Evolutionary conservation across 2,113 vertebrate species (phyloP).

Genomic region (Cyphotilapia sp.): DNA sequence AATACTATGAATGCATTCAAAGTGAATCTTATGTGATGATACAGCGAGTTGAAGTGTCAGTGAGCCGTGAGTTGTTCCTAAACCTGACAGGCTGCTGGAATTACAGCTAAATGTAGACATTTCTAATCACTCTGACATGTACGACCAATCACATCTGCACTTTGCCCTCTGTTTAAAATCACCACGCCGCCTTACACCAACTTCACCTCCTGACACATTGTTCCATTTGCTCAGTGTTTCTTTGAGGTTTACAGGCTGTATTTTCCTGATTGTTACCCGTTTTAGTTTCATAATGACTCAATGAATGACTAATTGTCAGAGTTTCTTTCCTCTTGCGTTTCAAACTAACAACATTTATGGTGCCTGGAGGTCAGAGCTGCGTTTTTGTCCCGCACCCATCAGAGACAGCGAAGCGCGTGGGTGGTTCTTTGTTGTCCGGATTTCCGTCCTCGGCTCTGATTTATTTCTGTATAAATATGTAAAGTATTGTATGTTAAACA

Average conservation of each 20-base stretch:
- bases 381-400: neutral
- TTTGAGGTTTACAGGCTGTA: neutral
- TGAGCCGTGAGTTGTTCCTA: neutral
- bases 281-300: neutral
- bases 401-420: neutral
- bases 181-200: neutral
- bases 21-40: neutral
- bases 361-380: neutral
- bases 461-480: neutral
- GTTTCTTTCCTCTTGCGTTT: neutral
- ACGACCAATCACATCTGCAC: neutral
- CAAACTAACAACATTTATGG: neutral
- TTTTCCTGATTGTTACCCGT: neutral
- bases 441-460: neutral
- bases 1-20: neutral
- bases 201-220: neutral
- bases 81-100: neutral
- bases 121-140: conserved; percentile 27
- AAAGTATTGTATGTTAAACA: neutral
- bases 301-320: neutral
- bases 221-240: neutral
- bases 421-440: neutral
- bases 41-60: neutral
- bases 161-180: neutral
- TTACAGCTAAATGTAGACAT: conserved; percentile 35